Conservation (phyloP, 2,797 vertebrate genomes). For the Chelidonichthys spinosus region DNA sequence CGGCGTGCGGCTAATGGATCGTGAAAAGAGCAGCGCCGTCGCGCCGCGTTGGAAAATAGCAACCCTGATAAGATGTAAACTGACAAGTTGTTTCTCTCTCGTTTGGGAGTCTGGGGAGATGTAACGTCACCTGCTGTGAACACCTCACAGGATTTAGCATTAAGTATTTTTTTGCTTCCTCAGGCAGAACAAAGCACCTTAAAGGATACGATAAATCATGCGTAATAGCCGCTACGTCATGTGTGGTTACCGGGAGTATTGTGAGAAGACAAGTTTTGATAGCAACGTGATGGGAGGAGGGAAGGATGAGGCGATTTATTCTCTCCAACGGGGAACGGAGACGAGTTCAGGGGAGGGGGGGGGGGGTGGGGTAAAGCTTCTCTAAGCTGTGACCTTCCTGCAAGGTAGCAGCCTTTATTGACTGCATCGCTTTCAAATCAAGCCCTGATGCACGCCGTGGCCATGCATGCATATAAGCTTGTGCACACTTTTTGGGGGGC, state of each 20-base stretch:
- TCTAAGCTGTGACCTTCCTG: constrained; percentile 70
- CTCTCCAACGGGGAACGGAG: constrained; percentile 63
- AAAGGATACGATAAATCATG: too few relatives aligned
- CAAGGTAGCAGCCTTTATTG: constrained; percentile 60
- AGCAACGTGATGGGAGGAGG: constrained; percentile 23
- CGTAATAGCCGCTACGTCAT: not conserved
- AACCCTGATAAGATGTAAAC: constrained; percentile 26
- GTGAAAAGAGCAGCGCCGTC: constrained; percentile 22
- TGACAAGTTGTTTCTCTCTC: constrained; percentile 40
- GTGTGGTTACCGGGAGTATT: constrained; percentile 8
- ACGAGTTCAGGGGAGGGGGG: constrained; percentile 46
- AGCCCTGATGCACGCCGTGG: constrained; percentile 26
- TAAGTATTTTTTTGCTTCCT: constrained; percentile 21
- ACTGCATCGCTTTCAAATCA: constrained; percentile 41
- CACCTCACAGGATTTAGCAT: constrained; percentile 25
- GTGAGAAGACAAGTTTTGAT: constrained; percentile 34
- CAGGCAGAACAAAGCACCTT: constrained; percentile 28
- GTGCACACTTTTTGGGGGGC: constrained; percentile 17
- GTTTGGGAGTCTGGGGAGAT: constrained; percentile 1
- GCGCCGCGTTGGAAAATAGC: constrained; percentile 7
- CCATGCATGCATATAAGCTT: constrained; percentile 32
- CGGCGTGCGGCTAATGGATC: constrained; percentile 11
- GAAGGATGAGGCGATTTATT: constrained; percentile 79
- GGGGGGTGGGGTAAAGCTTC: constrained; percentile 15
- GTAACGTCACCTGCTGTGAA: constrained; percentile 50